Base-by-base conservation (phyloP, 2,888 invertebrate species). In the Rhingia campestris region DNA sequence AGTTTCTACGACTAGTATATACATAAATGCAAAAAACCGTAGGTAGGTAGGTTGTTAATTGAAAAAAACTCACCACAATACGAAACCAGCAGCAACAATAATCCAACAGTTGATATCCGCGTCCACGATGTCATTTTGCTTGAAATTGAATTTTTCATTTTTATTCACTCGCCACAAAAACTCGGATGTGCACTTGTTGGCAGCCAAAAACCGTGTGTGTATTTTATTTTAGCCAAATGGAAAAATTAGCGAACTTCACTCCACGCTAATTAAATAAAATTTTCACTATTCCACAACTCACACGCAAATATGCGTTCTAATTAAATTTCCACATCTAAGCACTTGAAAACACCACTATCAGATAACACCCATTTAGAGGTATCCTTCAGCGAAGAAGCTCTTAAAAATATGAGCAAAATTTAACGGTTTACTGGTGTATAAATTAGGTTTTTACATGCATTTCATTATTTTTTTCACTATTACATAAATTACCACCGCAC, bases 51-150 rank as follows among this genome's bases (percentile, higher is more conserved):
- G 22, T 22, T 22, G 2, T 22, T 2, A 22, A 22, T 2, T 22
- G 2, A 49, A 9, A 6, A 37, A 30, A 45, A 80, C 84, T 84
- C 54, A 84, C 84, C 84, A 39, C 66, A 84, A 45, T 61, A 80
- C 33, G 66, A 84, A 33, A 51, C 35, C 70, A 84, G 66, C 54
- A 84, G 41, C 61, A 84, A 32, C 32, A 84, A 74, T 84, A 84
- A 84, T 84, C 84, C 84, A 70, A 84, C 47, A 54, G 84, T 66
- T 61, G 84, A 66, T 51, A 80, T 39, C 56, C 70, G 49, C 14
- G 74, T 12, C 70, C 74, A 84, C 10, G 12, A 43, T 12, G 45
- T 37, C 84, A 84, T 84, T 45, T 70, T 79, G 6, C 45, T 32
- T 61, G 37, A 43, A 58, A 39, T 61, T 49, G 9, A 45, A 14